These are phyloP conservation scores for Agriopis marginaria DNA, from an alignment of 2,888 invertebrate genomes.

Conservation along the genomic window DNA sequence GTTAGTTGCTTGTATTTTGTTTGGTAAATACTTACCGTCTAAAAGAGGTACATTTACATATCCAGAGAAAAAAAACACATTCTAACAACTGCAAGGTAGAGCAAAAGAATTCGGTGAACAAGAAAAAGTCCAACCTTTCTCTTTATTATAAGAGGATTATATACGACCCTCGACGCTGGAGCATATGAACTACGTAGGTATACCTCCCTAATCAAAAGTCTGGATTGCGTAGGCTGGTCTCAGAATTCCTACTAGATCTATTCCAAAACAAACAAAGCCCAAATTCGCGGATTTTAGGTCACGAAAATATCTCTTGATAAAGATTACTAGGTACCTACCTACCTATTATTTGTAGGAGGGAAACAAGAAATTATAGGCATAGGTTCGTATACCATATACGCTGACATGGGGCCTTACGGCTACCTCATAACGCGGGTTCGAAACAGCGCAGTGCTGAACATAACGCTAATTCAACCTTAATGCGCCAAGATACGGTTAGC, in stretches of 20 bases:
- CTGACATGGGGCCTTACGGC: too few relatives aligned
- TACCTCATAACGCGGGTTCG: too few relatives aligned
- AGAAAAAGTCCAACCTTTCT: conserved; percentile 2
- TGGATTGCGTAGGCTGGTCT: conserved; percentile 6
- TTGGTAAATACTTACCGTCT: too few relatives aligned
- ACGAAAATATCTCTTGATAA: background rate
- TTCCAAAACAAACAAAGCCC: conserved; percentile 11
- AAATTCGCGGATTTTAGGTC: conserved; percentile 5
- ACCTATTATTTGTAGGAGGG: background rate
- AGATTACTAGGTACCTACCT: background rate
- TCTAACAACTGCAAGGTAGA: conserved; percentile 2
- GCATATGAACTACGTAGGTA: background rate
- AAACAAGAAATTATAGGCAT: background rate
- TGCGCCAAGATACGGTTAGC: too few relatives aligned
- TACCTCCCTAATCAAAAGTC: conserved; percentile 1
- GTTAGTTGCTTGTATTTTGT: too few relatives aligned
- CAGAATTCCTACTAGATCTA: background rate
- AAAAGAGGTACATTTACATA: background rate
- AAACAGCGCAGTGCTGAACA: too few relatives aligned
- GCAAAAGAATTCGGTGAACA: conserved; percentile 6
- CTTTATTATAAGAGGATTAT: conserved; percentile 16
- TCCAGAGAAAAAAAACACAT: background rate
- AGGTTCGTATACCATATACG: too few relatives aligned
- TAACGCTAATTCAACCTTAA: too few relatives aligned
- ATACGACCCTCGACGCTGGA: conserved; percentile 16